A percentile compares a stretch with the other conserved stretches of the same genome.
These are phyloP conservation scores for Zoroaster sp. DNA, from an alignment of 53 echinoderm and acorn worm genomes.

Conservation along the genomic window DNA sequence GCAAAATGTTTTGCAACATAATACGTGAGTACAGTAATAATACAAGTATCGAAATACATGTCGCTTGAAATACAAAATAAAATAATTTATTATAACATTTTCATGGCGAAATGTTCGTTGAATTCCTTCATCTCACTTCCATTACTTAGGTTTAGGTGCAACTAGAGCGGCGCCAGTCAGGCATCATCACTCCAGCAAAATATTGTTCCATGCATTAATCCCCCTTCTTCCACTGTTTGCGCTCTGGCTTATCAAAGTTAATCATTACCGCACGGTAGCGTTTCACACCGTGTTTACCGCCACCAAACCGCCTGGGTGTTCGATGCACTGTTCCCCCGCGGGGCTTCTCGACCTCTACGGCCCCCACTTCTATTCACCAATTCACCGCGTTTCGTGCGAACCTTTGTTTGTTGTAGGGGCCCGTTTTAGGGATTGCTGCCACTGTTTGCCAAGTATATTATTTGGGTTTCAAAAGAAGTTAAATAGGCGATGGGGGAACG, in stretches of 20 bases:
- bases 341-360: slow-evolving; percentile 27
- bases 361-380: not conserved
- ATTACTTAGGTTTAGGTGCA: too few species aligned
- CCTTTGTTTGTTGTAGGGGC: slow-evolving; percentile 16
- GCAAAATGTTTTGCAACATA: too few species aligned
- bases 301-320: not conserved
- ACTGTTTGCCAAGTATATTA: slow-evolving; percentile 50
- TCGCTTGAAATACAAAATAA: not conserved
- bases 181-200: not conserved
- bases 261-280: slow-evolving; percentile 57
- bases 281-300: slow-evolving; percentile 21
- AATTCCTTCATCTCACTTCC: too few species aligned
- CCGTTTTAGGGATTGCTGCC: slow-evolving; percentile 34
- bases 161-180: slow-evolving; percentile 5
- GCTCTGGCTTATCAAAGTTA: slow-evolving; percentile 9
- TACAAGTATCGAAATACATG: too few species aligned
- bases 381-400: not conserved
- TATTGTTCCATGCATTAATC: not conserved
- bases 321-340: not conserved
- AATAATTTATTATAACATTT: not conserved
- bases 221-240: not conserved
- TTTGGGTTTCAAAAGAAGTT: slow-evolving; percentile 58
- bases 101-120: too few species aligned
- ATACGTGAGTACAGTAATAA: too few species aligned
- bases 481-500: slow-evolving; percentile 38